These are phyloP conservation scores for Corvus moneduloides DNA, from an alignment of 2,113 vertebrate species.

Conservation along the genomic window DNA sequence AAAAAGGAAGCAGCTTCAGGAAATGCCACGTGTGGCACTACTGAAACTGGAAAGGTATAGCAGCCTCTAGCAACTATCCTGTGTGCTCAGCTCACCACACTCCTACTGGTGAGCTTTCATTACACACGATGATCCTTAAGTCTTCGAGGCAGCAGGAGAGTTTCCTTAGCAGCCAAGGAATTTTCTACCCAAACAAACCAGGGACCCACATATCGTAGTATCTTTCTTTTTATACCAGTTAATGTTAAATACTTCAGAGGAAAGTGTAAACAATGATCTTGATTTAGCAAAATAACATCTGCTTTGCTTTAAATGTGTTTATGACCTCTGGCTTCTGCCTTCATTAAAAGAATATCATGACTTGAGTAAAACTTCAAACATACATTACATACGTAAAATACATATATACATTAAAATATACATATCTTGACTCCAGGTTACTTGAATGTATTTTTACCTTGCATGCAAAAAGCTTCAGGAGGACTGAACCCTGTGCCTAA, in stretches of 20 bases:
- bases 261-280: not conserved
- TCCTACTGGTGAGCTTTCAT: not conserved
- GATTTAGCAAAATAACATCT: constrained; percentile 30
- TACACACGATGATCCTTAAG: not conserved
- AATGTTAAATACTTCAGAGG: not conserved
- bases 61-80: not conserved
- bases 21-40: not conserved
- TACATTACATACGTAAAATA: accelerated
- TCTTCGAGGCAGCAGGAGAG: not conserved
- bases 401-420: not conserved
- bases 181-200: constrained; percentile 1
- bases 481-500: not conserved
- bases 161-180: constrained; percentile 15
- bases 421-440: not conserved
- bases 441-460: not conserved
- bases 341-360: not conserved
- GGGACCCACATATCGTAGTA: not conserved
- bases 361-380: not conserved
- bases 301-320: not conserved
- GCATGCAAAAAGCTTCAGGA: not conserved
- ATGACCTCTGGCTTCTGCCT: not conserved
- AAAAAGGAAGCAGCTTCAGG: not conserved
- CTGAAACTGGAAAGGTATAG: not conserved
- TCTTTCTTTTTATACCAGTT: not conserved
- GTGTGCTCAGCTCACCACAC: not conserved